These are phyloP conservation scores for Calliopum simillimum DNA, from an alignment of 2,888 invertebrate species.

Conservation along the genomic window DNA sequence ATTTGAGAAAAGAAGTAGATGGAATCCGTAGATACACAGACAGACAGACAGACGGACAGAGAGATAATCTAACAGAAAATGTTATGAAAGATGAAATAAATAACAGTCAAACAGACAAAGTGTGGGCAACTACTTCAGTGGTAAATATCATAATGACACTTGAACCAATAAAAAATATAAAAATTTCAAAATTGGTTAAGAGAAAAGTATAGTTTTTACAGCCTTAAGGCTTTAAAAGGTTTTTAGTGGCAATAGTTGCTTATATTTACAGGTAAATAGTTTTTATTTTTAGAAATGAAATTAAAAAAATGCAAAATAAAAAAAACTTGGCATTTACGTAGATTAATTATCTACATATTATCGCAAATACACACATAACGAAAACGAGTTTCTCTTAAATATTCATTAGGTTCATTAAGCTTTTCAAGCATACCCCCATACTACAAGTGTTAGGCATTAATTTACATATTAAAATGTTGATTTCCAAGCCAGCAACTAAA, in stretches of 20 bases:
- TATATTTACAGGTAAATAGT: background rate
- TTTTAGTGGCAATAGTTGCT: slow-evolving; percentile 20
- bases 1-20: background rate
- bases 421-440: background rate
- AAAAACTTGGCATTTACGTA: slow-evolving; percentile 19
- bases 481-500: no score
- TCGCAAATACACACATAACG: no score
- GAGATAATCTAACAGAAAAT: background rate
- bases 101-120: slow-evolving; percentile 8
- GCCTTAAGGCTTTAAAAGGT: background rate
- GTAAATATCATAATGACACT: slow-evolving; percentile 59
- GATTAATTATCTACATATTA: slow-evolving; percentile 22
- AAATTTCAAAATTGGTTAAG: background rate
- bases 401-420: slow-evolving; percentile 29
- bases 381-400: slow-evolving; percentile 19
- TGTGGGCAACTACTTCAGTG: slow-evolving; percentile 57
- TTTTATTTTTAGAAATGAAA: background rate
- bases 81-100: slow-evolving; percentile 24
- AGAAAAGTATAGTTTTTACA: background rate
- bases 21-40: background rate
- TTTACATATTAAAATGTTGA: slow-evolving; percentile 16
- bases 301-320: no score
- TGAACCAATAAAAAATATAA: slow-evolving; percentile 48
- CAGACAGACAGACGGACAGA: background rate
- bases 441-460: slow-evolving; percentile 17